Evolutionary conservation across 1,140 invertebrate genomes (phyloP), one percentile per base, ranked within the genome.

Genomic region (Vanessa atalanta): DNA sequence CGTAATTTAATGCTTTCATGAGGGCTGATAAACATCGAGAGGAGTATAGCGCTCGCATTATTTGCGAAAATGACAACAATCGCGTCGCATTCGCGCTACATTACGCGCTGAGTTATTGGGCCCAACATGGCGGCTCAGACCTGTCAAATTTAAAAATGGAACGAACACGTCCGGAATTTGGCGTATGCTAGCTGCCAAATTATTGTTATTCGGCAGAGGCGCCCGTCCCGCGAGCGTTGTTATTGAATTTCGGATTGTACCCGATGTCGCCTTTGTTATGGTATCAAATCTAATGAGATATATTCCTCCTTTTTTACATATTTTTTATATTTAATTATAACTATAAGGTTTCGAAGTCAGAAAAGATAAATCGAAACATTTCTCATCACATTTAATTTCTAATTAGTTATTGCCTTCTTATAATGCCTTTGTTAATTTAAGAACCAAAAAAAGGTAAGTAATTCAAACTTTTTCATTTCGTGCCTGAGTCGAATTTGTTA

Each of bases 61-160:
- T 88, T 88, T 84, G 83, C 81, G 82, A 88, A 88, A 89, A 89
- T 89, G 83, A 88, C 88, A 88, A 87, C 83, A 89, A 85, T 87
- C 83, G 82, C 81, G 83, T 85, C 83, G 82, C 80, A 79, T 88
- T 85, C 74, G 78, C 81, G 84, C 82, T 86, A 87, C 85, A 87
- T 88, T 87, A 88, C 83, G 76, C 81, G 80, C 77, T 85, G 83
- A 90, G 82, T 91, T 89, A 88, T 89, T 87, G 88, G 83, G 75
- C 74, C 80, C 79, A 81, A 84, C 72, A 85, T 85, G 82, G 83
- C 83, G 80, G 78, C 70, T 74, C 82, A 83, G 86, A 86, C 77
- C 86, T 91, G 88, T 90, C 89, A 91, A 91, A 88, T 92, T 92
- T 91, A 91, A 92, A 92, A 91, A 90, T 89, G 85, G 85, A 90